Percentiles rank a stretch among this genome's conserved stretches.
Conservation (phyloP, 2,797 vertebrate genomes). For the Pelodytes ibericus region DNA sequence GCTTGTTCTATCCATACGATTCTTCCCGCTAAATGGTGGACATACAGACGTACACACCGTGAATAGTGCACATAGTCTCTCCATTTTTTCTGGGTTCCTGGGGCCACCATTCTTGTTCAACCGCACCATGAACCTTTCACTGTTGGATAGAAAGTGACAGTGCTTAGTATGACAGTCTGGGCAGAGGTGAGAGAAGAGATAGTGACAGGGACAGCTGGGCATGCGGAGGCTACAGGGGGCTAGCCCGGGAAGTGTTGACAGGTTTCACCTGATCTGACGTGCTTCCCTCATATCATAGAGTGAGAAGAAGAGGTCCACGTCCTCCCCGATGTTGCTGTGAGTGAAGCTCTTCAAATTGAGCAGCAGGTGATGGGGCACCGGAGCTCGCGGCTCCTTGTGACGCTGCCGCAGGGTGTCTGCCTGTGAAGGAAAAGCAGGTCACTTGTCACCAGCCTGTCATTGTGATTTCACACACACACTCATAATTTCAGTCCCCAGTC, state of each 20-base stretch:
- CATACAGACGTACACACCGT: conserved; percentile 80
- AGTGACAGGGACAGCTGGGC: not conserved
- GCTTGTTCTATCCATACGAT: no score
- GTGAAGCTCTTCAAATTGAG: conserved; percentile 98
- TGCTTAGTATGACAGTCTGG: not conserved
- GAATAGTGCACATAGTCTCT: conserved; percentile 95
- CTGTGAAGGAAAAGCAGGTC: conserved; percentile 66
- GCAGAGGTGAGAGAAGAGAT: not conserved
- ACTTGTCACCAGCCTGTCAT: conserved; percentile 1
- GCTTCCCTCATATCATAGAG: conserved; percentile 94
- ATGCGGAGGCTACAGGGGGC: not conserved
- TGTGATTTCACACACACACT: not conserved
- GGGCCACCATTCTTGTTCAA: conserved; percentile 98
- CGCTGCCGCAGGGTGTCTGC: conserved; percentile 88
- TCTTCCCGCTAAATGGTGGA: no score
- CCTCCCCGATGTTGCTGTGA: conserved; percentile 97
- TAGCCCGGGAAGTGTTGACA: not conserved
- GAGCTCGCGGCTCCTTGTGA: conserved; percentile 89
- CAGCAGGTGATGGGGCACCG: conserved; percentile 95
- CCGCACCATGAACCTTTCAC: conserved; percentile 98
- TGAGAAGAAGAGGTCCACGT: conserved; percentile 94
- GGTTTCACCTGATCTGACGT: conserved; percentile 92
- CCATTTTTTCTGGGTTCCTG: conserved; percentile 96
- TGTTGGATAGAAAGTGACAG: conserved; percentile 66
- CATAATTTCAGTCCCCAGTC: not conserved